Base-by-base conservation (phyloP, 2,113 vertebrate species). In the Bos javanicus region DNA sequence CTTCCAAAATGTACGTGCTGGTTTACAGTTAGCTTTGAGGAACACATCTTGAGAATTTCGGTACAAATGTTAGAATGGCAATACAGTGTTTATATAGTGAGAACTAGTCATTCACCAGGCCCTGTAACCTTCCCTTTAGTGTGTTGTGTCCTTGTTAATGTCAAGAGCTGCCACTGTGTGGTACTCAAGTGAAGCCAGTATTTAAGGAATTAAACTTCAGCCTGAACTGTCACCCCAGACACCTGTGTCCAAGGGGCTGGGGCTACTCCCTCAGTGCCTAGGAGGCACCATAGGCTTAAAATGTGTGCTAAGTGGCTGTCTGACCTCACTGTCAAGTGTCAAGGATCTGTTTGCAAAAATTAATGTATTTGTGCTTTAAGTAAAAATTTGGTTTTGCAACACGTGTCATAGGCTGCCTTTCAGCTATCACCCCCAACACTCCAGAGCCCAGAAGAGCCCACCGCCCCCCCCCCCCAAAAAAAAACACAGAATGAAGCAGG, bases 311-410 rank as follows among this genome's bases (percentile, higher is more conserved):
- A 86, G 64, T 11, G 30, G 39, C 30, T 6, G 28, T 64, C 64
- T 56, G 91, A 59, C 4, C 76, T n/a, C 92, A 97, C 67, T 86
- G 96, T 96, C 60, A 19, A 92, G 33, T 97, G 97, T 98, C 92
- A 33, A 78, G 43, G 28, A 85, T 86, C 9, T 83, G 87, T 97
- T 82, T 92, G 57, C 52, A 87, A 59, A 30, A 26, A 17, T n/a
- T 15, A 4, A 87, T 78, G 91, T 95, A 74, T 57, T 96, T 98
- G 97, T 99, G 98, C 98, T 98, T 98, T 98, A 98, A 99, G 98
- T 98, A 99, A 99, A 99, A 48, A 74, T 3, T 78, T 60, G 64
- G 91, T 99, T 99, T 99, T 98, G 71, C 82, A 98, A 97, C 39
- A 5, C 0, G n/a, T 85, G 94, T 97, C 86, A 56, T 83, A 97